Base-by-base conservation (phyloP, 1,140 invertebrate genomes). In the Drosophila chauvacae region DNA sequence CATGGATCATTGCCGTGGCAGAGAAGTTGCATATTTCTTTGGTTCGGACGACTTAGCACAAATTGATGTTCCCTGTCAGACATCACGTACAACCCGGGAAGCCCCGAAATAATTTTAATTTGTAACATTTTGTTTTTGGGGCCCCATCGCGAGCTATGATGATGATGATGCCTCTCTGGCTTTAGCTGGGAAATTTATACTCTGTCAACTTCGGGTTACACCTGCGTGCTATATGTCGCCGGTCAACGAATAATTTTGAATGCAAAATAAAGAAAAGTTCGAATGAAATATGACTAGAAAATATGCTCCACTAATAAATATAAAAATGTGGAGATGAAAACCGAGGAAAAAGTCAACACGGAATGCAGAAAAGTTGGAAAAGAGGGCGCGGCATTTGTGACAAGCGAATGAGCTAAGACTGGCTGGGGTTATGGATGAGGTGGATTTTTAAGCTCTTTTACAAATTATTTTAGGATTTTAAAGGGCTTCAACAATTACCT, bases 41-140 rank as follows among this genome's bases (percentile, higher is more conserved):
- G 73, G 45, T 55, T 69, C 68, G 61, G 48, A 18, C 61, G 64
- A 63, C 80, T 87, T 86, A 87, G 63, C 69, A 50, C 65, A 84
- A 84, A 87, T 87, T 87, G 80, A 87, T 88, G 84, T 77, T 57
- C 58, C 53, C 72, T 87, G 84, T 80, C 84, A 84, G 61, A 42
- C 63, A 68, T 61, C 66, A 70, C 61, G 47, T 53, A 64, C 53
- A 51, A 51, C 35, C 62, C 47, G 58, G 58, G 53, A 41, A 33
- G 37, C 57, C 62, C 62, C 47, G 39, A 47, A 62, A 53, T 64
- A 63, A 59, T 59, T 69, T 70, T 60, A 80, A 86, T 87, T 80
- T 82, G 76, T 83, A 51, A 41, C 47, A 80, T 65, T 81, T 77
- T 74, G 56, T 70, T 48, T 56, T 56, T n/a, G 35, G 33, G 47